Evolutionary conservation across 2,797 vertebrate genomes (phyloP).

Genomic region (Garrulus glandarius): DNA sequence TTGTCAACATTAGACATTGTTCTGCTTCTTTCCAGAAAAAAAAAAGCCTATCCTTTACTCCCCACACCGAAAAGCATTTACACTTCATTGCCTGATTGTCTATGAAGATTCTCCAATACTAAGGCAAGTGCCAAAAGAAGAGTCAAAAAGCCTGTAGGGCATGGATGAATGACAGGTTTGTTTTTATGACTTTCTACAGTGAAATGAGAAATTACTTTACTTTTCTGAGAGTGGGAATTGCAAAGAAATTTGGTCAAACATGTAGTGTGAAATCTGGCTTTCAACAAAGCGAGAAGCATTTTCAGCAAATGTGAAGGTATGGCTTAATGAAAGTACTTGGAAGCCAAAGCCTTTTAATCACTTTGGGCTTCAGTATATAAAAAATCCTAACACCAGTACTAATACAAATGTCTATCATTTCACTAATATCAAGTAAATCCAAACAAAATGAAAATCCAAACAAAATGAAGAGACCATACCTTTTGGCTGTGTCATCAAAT

Average conservation of each 20-base stretch:
- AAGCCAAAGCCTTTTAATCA: background rate
- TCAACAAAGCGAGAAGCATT: background rate
- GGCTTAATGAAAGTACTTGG: background rate
- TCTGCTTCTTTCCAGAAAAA: background rate
- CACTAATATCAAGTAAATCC: background rate
- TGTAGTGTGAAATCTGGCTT: background rate
- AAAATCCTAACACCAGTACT: background rate
- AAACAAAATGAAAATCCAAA: background rate
- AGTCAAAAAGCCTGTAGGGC: background rate
- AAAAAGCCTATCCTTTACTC: background rate
- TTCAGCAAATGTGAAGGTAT: background rate
- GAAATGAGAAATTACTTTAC: background rate
- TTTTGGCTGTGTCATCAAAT: background rate
- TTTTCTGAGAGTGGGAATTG: background rate
- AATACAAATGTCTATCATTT: fast-evolving
- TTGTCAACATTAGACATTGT: background rate
- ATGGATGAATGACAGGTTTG: background rate
- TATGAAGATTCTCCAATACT: background rate
- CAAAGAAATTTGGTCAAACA: background rate
- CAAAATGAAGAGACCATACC: background rate
- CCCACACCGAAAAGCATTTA: background rate
- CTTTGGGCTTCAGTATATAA: background rate
- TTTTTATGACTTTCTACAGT: background rate
- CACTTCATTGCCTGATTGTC: background rate
- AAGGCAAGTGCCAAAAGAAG: background rate